Conservation (phyloP, 2,113 vertebrate genomes). For the Diadophis punctatus region DNA sequence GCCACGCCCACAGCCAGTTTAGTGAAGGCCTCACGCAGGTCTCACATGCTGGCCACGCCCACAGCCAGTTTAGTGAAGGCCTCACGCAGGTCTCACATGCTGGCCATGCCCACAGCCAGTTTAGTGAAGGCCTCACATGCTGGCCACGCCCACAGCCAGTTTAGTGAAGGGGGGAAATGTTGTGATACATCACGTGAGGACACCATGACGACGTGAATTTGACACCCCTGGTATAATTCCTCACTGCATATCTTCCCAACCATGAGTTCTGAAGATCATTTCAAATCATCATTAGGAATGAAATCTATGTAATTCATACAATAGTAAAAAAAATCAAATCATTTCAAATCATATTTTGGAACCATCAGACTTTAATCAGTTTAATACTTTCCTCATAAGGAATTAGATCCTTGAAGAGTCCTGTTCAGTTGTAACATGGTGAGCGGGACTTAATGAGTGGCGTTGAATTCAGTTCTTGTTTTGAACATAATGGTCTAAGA, state of each 20-base stretch:
- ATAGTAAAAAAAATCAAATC: background rate
- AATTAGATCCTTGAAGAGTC: background rate
- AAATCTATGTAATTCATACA: background rate
- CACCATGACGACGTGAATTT: no score
- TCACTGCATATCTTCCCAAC: background rate
- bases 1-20: no score
- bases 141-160: no score
- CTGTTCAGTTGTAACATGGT: background rate
- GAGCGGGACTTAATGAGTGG: background rate
- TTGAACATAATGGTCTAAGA: background rate
- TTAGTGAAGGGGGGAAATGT: no score
- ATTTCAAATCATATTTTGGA: background rate
- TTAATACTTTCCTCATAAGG: background rate
- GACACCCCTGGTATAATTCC: background rate
- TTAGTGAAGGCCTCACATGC: no score
- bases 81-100: accelerated
- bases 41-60: no score
- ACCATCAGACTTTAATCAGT: background rate
- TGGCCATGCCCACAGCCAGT: no score
- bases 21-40: accelerated
- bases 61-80: no score
- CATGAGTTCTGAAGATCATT: background rate
- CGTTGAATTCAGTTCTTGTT: background rate
- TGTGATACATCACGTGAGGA: no score
- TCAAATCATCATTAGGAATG: background rate